Percentiles rank a stretch among this genome's conserved stretches.
These are phyloP conservation scores for Columbina picui DNA, from an alignment of 2,113 vertebrate species.

Conservation along the genomic window DNA sequence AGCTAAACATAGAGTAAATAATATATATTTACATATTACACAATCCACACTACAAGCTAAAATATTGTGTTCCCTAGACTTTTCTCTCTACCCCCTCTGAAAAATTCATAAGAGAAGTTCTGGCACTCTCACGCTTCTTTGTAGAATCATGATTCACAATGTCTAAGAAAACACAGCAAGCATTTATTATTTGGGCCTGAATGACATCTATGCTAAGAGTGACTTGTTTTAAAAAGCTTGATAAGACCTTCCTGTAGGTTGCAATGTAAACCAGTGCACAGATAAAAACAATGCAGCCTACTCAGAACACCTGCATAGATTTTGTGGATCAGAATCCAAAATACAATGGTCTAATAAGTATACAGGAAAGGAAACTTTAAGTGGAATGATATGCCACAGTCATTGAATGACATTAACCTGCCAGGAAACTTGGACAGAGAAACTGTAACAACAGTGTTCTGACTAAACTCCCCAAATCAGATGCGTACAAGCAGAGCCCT, in stretches of 20 bases:
- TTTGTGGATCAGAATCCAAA: background rate
- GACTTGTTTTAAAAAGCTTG: background rate
- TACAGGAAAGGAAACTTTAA: background rate
- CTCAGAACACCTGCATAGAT: background rate
- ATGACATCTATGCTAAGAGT: background rate
- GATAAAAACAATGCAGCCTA: background rate
- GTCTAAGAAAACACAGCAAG: background rate
- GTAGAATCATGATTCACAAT: background rate
- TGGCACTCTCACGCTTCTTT: no score
- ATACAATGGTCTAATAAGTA: rapidly evolving
- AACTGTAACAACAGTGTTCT: background rate
- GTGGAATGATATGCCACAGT: background rate
- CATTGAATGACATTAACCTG: background rate
- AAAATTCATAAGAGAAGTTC: background rate
- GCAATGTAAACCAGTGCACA: background rate
- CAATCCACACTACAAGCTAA: background rate
- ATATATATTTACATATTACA: background rate
- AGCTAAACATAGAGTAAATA: background rate
- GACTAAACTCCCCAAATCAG: background rate
- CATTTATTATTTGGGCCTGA: background rate
- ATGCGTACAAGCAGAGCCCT: background rate
- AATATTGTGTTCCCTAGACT: background rate
- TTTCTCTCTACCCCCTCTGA: background rate
- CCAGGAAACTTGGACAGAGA: background rate
- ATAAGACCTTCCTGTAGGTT: background rate